Conservation (phyloP, 2,113 vertebrate genomes). For the Amia ocellicauda region DNA sequence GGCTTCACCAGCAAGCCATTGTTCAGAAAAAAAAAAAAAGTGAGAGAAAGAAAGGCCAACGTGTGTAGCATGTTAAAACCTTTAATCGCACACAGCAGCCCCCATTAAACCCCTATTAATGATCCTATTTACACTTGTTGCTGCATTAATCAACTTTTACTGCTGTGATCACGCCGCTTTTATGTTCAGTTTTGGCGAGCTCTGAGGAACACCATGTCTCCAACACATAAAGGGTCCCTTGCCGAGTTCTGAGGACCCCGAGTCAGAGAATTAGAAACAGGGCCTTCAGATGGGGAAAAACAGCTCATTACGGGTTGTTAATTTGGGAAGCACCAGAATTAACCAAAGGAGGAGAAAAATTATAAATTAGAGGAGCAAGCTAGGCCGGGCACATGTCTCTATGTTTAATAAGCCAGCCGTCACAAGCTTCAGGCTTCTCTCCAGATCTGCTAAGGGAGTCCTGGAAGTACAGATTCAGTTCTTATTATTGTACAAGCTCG, state of each 20-base stretch:
- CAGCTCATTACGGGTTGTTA: background rate
- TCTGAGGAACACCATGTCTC: background rate
- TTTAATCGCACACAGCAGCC: conserved; percentile 47
- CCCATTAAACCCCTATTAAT: conserved; percentile 60
- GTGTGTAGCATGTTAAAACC: conserved; percentile 19
- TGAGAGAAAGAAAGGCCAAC: conserved; percentile 9
- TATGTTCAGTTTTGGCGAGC: conserved; percentile 16
- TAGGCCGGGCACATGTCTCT: background rate
- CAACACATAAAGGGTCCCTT: conserved; percentile 14
- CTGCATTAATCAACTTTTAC: conserved; percentile 66
- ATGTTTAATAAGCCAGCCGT: background rate
- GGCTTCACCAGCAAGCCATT: conserved; percentile 15
- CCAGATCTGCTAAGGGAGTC: background rate
- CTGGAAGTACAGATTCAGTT: too few relatives aligned
- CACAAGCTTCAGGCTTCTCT: background rate
- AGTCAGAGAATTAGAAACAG: background rate
- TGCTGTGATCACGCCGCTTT: conserved; percentile 47
- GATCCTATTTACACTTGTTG: conserved; percentile 65
- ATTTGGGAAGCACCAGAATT: background rate
- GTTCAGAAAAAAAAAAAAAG: background rate
- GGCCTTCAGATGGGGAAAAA: background rate
- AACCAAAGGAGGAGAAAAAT: too few relatives aligned
- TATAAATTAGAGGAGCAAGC: background rate
- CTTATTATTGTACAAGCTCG: too few relatives aligned
- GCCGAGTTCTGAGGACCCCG: conserved; percentile 37